A percentile compares a stretch with the other conserved stretches of the same genome.
These are phyloP conservation scores for Periphyllus acericola DNA, from an alignment of 2,888 invertebrate genomes.

Conservation along the genomic window DNA sequence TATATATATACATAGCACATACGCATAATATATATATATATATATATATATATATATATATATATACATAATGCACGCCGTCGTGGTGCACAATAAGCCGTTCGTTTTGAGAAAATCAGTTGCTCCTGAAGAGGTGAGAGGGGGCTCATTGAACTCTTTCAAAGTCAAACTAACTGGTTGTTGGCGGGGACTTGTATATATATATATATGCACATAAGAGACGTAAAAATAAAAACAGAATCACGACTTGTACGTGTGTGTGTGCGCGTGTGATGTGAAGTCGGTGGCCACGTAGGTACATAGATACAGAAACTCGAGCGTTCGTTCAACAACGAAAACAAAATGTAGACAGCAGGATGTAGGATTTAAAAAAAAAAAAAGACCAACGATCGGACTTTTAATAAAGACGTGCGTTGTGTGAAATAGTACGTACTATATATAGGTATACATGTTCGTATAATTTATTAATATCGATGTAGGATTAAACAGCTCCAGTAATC, in stretches of 20 bases:
- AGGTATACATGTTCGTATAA: not conserved
- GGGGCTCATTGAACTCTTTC: conserved; percentile 59
- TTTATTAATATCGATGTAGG: too few relatives aligned
- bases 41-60: not conserved
- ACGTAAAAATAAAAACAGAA: conserved; percentile 25
- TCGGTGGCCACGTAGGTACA: not conserved
- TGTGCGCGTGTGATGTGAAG: not conserved
- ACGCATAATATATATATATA: not conserved
- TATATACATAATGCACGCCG: not conserved
- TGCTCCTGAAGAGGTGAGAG: conserved; percentile 42
- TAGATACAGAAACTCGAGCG: not conserved
- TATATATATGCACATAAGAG: not conserved
- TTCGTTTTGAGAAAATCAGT: conserved; percentile 50
- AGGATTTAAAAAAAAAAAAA: not conserved
- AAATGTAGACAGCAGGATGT: not conserved
- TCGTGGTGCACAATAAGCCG: conserved; percentile 25
- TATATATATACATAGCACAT: not conserved
- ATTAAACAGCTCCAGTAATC: too few relatives aligned
- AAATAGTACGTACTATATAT: too few relatives aligned
- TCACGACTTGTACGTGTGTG: conserved; percentile 33
- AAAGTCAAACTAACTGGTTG: conserved; percentile 52
- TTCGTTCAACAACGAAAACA: conserved; percentile 25
- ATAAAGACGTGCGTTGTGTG: not conserved
- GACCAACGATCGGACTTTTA: not conserved
- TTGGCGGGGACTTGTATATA: not conserved